These are phyloP conservation scores for Hylaea fasciaria DNA, from an alignment of 2,888 invertebrate species.

Conservation along the genomic window DNA sequence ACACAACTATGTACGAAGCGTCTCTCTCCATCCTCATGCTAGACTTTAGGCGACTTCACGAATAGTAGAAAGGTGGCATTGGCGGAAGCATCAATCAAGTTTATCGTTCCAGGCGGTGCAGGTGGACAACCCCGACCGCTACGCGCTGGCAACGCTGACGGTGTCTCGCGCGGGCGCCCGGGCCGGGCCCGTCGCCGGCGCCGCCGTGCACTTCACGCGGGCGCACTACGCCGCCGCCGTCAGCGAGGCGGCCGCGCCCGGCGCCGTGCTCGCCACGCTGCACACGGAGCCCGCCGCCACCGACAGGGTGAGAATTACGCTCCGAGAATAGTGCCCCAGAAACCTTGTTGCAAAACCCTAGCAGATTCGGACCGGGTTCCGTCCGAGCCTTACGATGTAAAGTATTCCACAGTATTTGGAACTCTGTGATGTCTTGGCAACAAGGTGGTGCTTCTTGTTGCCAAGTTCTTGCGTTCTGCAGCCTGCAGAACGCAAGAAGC, in stretches of 20 bases:
- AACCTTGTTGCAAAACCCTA: neutral
- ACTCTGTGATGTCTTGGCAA: too few species aligned
- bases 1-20: neutral
- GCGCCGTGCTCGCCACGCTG: slow-evolving; percentile 89
- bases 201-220: slow-evolving; percentile 88
- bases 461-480: too few species aligned
- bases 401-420: neutral
- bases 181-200: slow-evolving; percentile 85
- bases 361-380: neutral
- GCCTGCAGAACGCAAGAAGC: too few species aligned
- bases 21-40: too few species aligned
- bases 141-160: slow-evolving; percentile 93
- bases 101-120: slow-evolving; percentile 87
- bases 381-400: too few species aligned
- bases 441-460: too few species aligned
- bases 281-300: slow-evolving; percentile 80
- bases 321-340: too few species aligned
- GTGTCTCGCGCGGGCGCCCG: slow-evolving; percentile 73
- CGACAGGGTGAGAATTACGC: slow-evolving; percentile 24
- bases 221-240: slow-evolving; percentile 88
- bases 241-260: slow-evolving; percentile 90
- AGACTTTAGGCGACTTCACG: too few species aligned
- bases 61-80: too few species aligned
- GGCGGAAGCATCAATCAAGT: too few species aligned
- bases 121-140: slow-evolving; percentile 94